Evolutionary conservation across 2,113 vertebrate species (phyloP).

Genomic region (Tonatia bakeri): DNA sequence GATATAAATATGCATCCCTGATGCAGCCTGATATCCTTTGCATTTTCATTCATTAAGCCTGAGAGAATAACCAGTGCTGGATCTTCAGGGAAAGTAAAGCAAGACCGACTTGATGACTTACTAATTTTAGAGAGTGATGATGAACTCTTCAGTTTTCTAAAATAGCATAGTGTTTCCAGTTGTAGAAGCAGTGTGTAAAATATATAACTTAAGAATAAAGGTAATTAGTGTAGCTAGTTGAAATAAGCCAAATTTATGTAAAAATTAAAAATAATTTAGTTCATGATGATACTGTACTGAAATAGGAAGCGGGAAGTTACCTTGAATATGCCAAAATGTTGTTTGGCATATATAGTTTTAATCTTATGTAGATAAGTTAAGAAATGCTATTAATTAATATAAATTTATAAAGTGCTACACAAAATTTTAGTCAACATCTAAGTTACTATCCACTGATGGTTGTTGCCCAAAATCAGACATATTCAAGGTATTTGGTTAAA

Average conservation of each 20-base stretch:
- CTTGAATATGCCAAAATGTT: neutral
- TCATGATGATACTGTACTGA: neutral
- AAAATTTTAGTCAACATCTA: neutral
- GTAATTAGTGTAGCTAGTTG: neutral
- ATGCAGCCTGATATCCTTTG: neutral
- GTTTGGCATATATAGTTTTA: neutral
- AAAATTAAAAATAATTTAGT: neutral
- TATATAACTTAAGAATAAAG: neutral
- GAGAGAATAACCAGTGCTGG: neutral
- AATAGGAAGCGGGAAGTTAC: neutral
- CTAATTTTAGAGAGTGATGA: neutral
- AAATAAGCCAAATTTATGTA: neutral
- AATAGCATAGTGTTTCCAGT: neutral
- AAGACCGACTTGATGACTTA: neutral
- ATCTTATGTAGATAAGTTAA: neutral
- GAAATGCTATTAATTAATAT: neutral
- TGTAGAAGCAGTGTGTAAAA: neutral
- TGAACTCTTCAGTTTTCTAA: neutral
- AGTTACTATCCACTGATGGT: neutral
- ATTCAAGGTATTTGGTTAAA: constrained; percentile 3
- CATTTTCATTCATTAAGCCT: neutral
- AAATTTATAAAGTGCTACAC: neutral
- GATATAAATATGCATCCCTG: neutral
- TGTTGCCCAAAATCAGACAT: neutral
- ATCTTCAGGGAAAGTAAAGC: neutral